phyloP scores from a whole-genome alignment of 2,888 invertebrate genomes.

The Troilus luridus region DNA sequence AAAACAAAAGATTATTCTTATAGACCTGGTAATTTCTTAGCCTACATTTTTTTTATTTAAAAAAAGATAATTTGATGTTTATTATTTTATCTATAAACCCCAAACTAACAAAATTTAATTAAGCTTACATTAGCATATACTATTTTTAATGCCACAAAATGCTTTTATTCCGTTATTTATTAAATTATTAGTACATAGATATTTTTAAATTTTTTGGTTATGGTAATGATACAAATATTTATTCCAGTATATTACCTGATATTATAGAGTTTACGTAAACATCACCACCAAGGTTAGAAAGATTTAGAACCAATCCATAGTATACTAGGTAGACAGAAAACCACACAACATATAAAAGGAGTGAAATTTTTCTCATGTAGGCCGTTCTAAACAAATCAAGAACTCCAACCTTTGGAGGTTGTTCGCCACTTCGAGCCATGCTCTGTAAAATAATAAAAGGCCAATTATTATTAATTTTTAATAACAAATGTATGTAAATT shows the following conservation, averaged over 20 bases:
- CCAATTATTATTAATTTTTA: not conserved
- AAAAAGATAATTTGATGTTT: no score
- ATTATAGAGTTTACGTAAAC: conserved; percentile 76
- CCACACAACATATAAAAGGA: conserved; percentile 82
- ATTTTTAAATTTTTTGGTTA: not conserved
- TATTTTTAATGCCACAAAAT: no score
- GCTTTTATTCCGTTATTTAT: not conserved
- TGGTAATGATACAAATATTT: not conserved
- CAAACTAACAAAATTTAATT: not conserved
- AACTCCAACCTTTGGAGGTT: conserved; percentile 71
- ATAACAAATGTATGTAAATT: not conserved
- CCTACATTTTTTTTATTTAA: no score
- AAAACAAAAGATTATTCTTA: no score
- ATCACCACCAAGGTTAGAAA: conserved; percentile 82
- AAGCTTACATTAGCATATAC: no score
- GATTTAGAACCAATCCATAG: conserved; percentile 82
- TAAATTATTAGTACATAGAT: not conserved
- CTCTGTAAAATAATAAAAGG: conserved; percentile 48
- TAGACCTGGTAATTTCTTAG: no score
- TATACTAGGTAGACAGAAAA: conserved; percentile 84
- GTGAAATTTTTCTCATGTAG: conserved; percentile 77
- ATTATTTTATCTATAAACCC: no score
- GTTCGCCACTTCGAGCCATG: conserved; percentile 59
- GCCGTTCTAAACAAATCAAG: conserved; percentile 78
- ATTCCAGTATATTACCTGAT: conserved; percentile 69